These are phyloP conservation scores for Albula goreensis DNA, from an alignment of 2,113 vertebrate genomes.

Conservation along the genomic window DNA sequence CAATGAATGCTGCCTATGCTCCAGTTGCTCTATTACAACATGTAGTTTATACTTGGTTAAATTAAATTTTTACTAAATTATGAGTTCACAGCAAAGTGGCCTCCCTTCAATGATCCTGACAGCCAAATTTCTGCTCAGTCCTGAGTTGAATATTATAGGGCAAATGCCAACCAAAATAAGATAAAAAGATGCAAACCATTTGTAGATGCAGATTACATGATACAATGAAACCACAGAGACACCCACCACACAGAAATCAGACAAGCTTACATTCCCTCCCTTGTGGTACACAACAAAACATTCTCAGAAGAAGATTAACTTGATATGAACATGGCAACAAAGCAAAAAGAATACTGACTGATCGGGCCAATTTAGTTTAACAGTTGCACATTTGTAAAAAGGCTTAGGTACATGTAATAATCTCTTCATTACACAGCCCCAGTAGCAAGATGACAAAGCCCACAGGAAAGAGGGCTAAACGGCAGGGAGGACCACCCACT, in stretches of 20 bases:
- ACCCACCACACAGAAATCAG: not conserved
- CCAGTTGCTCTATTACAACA: not conserved
- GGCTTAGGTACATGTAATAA: conserved; percentile 53
- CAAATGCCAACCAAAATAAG: not conserved
- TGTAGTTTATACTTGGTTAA: not conserved
- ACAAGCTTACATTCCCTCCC: not conserved
- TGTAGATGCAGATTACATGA: not conserved
- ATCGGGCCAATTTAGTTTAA: not conserved
- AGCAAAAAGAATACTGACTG: not conserved
- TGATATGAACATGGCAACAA: not conserved
- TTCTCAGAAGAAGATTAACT: conserved; percentile 16
- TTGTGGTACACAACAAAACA: not conserved
- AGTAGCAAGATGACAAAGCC: conserved; percentile 24
- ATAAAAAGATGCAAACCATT: not conserved
- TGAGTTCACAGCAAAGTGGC: too few species aligned
- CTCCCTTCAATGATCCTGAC: not conserved
- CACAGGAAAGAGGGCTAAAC: conserved; percentile 29
- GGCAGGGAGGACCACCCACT: conserved; percentile 73
- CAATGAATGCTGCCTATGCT: not conserved
- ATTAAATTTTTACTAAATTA: too few species aligned
- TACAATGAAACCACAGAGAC: not conserved
- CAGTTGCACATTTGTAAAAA: not conserved
- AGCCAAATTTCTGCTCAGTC: too few species aligned
- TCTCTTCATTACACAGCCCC: conserved; percentile 55
- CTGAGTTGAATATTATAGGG: not conserved